Evolutionary conservation across 2,888 invertebrate genomes (phyloP), one percentile per base, ranked within the genome.

Genomic region (Oligia latruncula): DNA sequence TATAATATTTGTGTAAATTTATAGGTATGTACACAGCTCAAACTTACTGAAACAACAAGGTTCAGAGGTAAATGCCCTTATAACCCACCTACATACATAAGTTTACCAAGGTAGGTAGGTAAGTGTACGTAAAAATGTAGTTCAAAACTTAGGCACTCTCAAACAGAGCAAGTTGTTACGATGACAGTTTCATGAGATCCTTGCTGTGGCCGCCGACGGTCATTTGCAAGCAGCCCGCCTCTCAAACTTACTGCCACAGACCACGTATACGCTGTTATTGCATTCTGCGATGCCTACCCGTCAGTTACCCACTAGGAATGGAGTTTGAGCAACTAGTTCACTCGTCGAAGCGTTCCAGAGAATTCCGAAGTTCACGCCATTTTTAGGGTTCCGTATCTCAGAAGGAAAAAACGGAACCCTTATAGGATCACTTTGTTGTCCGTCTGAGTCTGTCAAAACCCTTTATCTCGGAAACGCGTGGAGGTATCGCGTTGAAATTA

Each of bases 161-260:
- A 66, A 62, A 71, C 72, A 73, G 82, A 84, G 82, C 75, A 89
- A 87, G 87, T 89, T 82, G 74, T 76, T 85, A 55, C 83, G 88
- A 91, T 90, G 91, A 88, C 92, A 91, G 89, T 91, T 91, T 92
- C 88, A 91, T 91, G 90, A 90, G 90, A 89, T 75, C 73, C 83
- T 82, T 77, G 81, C 77, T 71, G 89, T 85, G 73, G 78, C 82
- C 78, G 82, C 76, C 76, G 88, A 85, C 88, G 83, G 88, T 90
- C 89, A 90, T 92, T 92, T 88, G 90, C 86, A 89, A 90, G 77
- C 77, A 80, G 62, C 55, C 70, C 70, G 76, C 72, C 76, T 76
- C 77, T 81, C 78, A 78, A 84, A 86, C 83, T 87, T 80, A 78
- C 64, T 77, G 71, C 77, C 78, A 66, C 80, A 70, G 74, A 86